Evolutionary conservation across 2,888 invertebrate genomes (phyloP), one percentile per base, ranked within the genome.

Genomic region (Thera obeliscata): DNA sequence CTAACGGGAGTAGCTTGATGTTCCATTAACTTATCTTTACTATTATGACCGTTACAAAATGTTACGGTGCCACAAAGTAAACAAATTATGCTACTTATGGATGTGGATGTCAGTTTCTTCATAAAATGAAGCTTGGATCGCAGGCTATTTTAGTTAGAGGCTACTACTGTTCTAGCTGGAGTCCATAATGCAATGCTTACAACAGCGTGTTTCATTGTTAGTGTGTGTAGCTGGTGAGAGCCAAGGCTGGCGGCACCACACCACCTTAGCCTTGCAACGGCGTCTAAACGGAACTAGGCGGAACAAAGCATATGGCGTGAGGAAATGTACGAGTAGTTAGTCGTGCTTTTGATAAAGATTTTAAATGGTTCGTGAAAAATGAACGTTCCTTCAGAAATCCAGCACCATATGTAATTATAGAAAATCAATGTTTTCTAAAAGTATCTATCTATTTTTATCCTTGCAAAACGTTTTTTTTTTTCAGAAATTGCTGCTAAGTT

Each of bases 281-380:
- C 68, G 67, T 71, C 65, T 69, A 72, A 72, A 75, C 74, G 67
- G 71, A 70, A 69, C 66, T 56, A 72, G 73, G 73, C 75, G 72
- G 73, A 74, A 78, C 77, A 78, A 79, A 78, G 70, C 73, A 77
- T 72, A 74, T 74, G 72, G 76, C 75, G 75, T 77, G 78, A 74
- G 72, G 71, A 75, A 71, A 72, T 68, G 68, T 68, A 68, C 56
- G 64, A 65, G 64, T 49, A 67, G 66, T 64, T 57, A 65, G 61
- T 64, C 57, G 69, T 64, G 69, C 60, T 67, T 69, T 64, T 63
- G 67, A 69, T 70, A 68, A 61, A 66, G 56, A 66, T 70, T 70
- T 66, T 41, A 57, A 57, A 61, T 57, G 50, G 35, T 62, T 59
- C n/a, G n/a, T n/a, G n/a, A n/a, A n/a, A n/a, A n/a, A n/a, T 5